Conservation (phyloP, 1,140 invertebrate species). For the Archivesica marissinica region DNA sequence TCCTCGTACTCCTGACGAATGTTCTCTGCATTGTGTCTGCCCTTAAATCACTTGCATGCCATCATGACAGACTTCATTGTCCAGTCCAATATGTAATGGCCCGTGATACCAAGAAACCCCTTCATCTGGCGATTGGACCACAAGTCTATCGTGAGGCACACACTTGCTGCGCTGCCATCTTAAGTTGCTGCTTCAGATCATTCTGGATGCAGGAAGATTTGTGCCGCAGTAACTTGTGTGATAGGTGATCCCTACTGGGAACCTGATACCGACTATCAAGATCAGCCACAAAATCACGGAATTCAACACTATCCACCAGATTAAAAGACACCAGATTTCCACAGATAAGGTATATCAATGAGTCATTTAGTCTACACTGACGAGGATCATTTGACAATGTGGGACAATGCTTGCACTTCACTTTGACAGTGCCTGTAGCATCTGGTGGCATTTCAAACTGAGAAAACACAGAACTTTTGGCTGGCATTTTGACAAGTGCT, state of each 20-base stretch:
- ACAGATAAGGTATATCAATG: too few species aligned
- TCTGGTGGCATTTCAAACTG: too few species aligned
- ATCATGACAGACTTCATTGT: conserved; percentile 24
- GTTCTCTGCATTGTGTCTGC: conserved; percentile 25
- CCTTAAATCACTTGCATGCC: not conserved
- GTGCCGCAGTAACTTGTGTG: conserved; percentile 37
- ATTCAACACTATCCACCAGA: conserved; percentile 36
- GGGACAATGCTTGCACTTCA: too few species aligned
- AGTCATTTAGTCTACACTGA: too few species aligned
- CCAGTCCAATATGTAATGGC: conserved; percentile 49
- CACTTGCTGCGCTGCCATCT: conserved; percentile 40
- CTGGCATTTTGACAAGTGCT: too few species aligned
- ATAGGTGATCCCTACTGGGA: conserved; percentile 56
- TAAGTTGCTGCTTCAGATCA: conserved; percentile 35
- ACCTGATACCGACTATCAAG: conserved; percentile 38
- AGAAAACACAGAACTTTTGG: too few species aligned
- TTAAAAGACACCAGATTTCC: conserved; percentile 16
- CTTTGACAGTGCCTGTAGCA: too few species aligned
- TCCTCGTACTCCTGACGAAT: conserved; percentile 57
- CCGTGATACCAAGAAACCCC: conserved; percentile 37
- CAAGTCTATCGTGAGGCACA: conserved; percentile 50
- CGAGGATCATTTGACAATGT: too few species aligned
- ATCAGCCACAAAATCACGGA: conserved; percentile 20
- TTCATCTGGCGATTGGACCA: conserved; percentile 54
- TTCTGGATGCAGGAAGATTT: conserved; percentile 9